Base-by-base conservation (phyloP, 2,113 vertebrate species). In the Prunella fulvescens region DNA sequence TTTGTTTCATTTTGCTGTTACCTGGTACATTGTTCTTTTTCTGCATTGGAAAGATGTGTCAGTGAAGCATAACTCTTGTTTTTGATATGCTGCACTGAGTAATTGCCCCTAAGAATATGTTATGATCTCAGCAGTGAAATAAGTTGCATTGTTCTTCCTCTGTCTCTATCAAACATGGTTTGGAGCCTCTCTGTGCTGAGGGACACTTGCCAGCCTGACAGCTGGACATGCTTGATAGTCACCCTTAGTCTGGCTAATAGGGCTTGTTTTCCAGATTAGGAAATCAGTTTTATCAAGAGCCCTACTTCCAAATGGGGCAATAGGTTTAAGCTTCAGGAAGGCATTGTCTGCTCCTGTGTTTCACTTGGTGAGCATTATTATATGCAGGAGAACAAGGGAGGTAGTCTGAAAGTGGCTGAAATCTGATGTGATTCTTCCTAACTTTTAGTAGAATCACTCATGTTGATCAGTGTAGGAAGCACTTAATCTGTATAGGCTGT, bases 51-150 rank as follows among this genome's bases (percentile, higher is more conserved):
- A 82, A 47, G 31, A 65, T 24, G 0, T 24, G 47, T 6, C 39
- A 39, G 14, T 23, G 60, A n/a, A 90, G 29, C 42, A 28, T 61
- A 70, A 66, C 47, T 70, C 66, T 80, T 56, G 33, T 74, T 86
- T 90, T 29, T 31, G 66, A 80, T 70, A 11, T 4, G 37, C 25
- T 66, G 44, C n/a, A 29, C 48, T 70, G 35, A 83, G 23, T 88
- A 78, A 78, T 35, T 92, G 54, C 22, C 72, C 67, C 44, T 86
- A 58, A 89, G 86, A 94, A 79, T 91, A 71, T 89, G 53, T 74
- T 56, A 37, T 87, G 83, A 95, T 60, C 54, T 88, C 92, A 95
- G 77, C 69, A 69, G 53, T 81, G 35, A 94, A 95, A 80, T 26
- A 80, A 78, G 62, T 72, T 79, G 37, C 47, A 82, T 76, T 93